A percentile compares a stretch with the other conserved stretches of the same genome.
Conservation (phyloP, 1,140 invertebrate genomes). For the Achroia grisella region DNA sequence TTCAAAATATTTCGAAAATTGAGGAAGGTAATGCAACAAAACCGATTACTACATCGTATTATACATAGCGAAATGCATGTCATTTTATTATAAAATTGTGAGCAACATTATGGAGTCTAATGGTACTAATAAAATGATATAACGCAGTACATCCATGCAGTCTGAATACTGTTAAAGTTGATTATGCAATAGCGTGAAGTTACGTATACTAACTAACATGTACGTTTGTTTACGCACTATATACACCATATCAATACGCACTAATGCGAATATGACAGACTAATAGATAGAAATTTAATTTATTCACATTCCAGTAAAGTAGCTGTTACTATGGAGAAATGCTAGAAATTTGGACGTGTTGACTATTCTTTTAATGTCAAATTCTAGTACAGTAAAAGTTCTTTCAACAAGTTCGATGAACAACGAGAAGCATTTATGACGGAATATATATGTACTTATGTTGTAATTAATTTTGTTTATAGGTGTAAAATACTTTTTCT, state of each 20-base stretch:
- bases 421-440: too few species aligned
- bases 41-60: neutral
- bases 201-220: constrained; percentile 17
- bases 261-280: constrained; percentile 42
- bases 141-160: constrained; percentile 19
- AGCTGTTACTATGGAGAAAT: neutral
- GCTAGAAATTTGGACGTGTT: too few species aligned
- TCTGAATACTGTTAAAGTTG: constrained; percentile 26
- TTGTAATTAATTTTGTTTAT: too few species aligned
- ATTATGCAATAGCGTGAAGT: constrained; percentile 41
- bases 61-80: neutral
- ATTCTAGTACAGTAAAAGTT: too few species aligned
- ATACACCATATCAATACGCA: constrained; percentile 55
- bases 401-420: too few species aligned
- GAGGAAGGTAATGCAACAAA: neutral
- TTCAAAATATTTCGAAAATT: neutral
- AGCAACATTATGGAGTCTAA: constrained; percentile 10
- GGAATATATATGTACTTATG: too few species aligned
- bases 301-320: neutral
- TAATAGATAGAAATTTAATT: constrained; percentile 28
- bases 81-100: neutral
- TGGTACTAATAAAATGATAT: constrained; percentile 40
- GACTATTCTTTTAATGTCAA: too few species aligned
- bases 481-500: too few species aligned
- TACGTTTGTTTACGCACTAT: constrained; percentile 42